Evolutionary conservation across 2,888 invertebrate genomes (phyloP), one percentile per base, ranked within the genome.

Genomic region (Drosophila nr. perissopoda): DNA sequence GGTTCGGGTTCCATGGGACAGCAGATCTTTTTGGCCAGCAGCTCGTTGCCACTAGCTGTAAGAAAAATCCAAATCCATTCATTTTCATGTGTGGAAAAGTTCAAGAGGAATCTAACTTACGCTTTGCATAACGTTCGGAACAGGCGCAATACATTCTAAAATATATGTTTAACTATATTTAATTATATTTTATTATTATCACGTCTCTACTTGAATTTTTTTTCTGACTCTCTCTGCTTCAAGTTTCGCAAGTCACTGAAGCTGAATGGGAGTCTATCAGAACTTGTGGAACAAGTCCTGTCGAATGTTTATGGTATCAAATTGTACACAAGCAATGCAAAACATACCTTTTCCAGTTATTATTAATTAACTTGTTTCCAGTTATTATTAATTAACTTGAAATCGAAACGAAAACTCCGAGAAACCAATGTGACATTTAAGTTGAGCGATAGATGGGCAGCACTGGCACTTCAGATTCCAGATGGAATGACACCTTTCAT

Each of bases 1-100:
- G 25, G 1, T 5, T 62, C 40, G 4, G 53, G 13, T 1, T 51
- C 36, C 13, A 62, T 69, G 48, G 83, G 76, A 4, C 79, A 74
- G 80, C 78, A 84, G 40, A 80, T 84, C 40, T 78, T 75, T 29
- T 72, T 74, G 38, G 85, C 71, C 73, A 77, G 36, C 62, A 75
- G 65, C 56, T 62, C 75, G 8, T 69, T 66, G 16, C 67, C 42
- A 27, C 70, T 73, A 25, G 61, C 89, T 87, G 2, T 4, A n/a
- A 29, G 16, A 13, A n/a, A n/a, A 29, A 38, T n/a, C n/a, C 13
- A 40, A 16, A n/a, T 16, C 27, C 8, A 38, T 25, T 8, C 18
- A 21, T 27, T 16, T 13, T 16, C 10, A 16, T 40, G n/a, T 18
- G 11, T 38, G n/a, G 3, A 40, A 18, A 40, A 27, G 25, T 18